phyloP scores from a whole-genome alignment of 2,888 invertebrate species.

The Cataglyphis altisquamis region DNA sequence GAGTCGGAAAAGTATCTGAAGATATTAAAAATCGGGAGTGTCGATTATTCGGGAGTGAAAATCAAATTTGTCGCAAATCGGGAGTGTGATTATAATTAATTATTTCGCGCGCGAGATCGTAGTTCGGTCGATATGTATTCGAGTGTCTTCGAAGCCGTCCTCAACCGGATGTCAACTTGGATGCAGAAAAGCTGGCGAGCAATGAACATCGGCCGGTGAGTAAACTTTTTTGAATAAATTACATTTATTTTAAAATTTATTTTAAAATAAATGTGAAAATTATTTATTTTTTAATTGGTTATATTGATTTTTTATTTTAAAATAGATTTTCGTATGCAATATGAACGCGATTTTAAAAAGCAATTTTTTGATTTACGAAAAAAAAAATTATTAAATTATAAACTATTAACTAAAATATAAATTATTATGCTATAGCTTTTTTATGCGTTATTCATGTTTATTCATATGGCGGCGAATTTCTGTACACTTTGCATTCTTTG shows the following conservation, averaged over 20 bases:
- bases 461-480: conserved; percentile 3
- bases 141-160: background rate
- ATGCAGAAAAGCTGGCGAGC: background rate
- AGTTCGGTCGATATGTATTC: background rate
- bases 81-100: conserved; percentile 14
- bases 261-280: background rate
- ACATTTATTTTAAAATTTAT: background rate
- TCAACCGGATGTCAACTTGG: conserved; percentile 4
- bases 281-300: background rate
- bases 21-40: background rate
- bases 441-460: conserved; percentile 11
- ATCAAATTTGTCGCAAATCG: background rate
- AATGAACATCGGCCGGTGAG: background rate
- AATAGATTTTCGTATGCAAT: background rate
- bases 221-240: background rate
- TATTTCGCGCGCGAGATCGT: conserved; percentile 2
- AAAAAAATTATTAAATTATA: too few species aligned
- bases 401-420: too few species aligned
- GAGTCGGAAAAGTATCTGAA: background rate
- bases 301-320: background rate
- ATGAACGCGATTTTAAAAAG: background rate
- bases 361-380: background rate
- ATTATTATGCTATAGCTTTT: background rate
- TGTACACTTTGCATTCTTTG: conserved; percentile 13
- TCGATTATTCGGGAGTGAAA: conserved; percentile 6